Evolutionary conservation across 92 coral and sea anemone genomes (phyloP), one percentile per base, ranked within the genome.

Genomic region (Parazoanthus swiftii): DNA sequence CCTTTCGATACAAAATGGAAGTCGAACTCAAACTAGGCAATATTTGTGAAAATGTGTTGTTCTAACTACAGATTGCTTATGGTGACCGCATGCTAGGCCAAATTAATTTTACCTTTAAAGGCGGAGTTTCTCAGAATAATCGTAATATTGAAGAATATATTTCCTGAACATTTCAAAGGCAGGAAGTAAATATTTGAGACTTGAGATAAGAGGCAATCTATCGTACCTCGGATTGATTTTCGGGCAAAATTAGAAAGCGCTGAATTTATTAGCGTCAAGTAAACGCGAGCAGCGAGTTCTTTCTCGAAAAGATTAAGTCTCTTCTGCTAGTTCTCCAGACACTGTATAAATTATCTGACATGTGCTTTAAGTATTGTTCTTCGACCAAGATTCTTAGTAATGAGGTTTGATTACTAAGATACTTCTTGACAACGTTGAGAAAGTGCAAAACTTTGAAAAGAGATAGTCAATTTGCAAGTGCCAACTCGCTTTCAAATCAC

Each of bases 151-250:
- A 90, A 92, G 80, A 88, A 82, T 89, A 91, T 92, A 93, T 94
- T 94, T 94, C 98, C 98, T 93, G 98, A 90, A 79, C 81, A 51
- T 90, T 89, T 89, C 92, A 90, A 88, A 85, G 79, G 90, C 88
- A 79, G 80, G 94, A 91, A 90, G 96, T 92, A 93, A 93, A 95
- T 91, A 92, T 93, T 90, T 92, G 94, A 84, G 85, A 88, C 88
- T 82, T 44, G 36, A 92, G 94, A 92, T 92, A 92, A 92, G 94
- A 83, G 84, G 89, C 90, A 74, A 92, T 85, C 88, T 92, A 84
- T 84, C 87, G 78, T 46, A 18, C 66, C 77, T 71, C 56, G 77
- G 87, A 71, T 84, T 84, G 44, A 43, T 67, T 84, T 84, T 70
- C 87, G 48, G 67, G 78, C 79, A n/a, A 84, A 84, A 84, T 71